These are phyloP conservation scores for Acleris laterana DNA, from an alignment of 2,888 invertebrate species.

Conservation along the genomic window DNA sequence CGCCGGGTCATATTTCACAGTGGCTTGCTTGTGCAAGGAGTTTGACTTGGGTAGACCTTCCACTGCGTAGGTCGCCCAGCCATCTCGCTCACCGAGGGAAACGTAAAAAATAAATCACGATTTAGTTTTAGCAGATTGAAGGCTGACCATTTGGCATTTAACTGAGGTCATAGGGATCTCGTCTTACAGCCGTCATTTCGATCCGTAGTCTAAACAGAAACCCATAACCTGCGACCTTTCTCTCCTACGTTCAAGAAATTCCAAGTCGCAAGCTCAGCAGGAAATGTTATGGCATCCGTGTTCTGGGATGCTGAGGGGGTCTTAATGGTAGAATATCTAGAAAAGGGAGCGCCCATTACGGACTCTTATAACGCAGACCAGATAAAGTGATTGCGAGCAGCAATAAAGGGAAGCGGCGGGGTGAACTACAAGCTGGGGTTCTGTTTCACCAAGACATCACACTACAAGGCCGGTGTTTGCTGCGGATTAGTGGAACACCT, in stretches of 20 bases:
- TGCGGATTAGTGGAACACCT: background rate
- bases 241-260: background rate
- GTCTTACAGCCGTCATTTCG: too few species aligned
- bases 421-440: background rate
- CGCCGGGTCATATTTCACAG: too few species aligned
- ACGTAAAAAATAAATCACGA: too few species aligned
- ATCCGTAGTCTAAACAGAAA: too few species aligned
- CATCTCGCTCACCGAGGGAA: too few species aligned
- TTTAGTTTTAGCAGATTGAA: too few species aligned
- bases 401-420: background rate
- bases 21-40: too few species aligned
- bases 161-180: too few species aligned
- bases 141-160: too few species aligned
- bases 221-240: background rate
- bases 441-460: background rate
- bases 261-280: background rate
- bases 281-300: constrained; percentile 12
- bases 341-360: background rate
- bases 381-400: constrained; percentile 5
- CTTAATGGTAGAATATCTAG: background rate
- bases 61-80: too few species aligned
- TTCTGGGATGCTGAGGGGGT: background rate
- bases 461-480: background rate
- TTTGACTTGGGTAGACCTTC: too few species aligned
- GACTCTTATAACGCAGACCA: background rate